phyloP scores from a whole-genome alignment of 2,113 vertebrate genomes.

The Anarrhichthys ocellatus region DNA sequence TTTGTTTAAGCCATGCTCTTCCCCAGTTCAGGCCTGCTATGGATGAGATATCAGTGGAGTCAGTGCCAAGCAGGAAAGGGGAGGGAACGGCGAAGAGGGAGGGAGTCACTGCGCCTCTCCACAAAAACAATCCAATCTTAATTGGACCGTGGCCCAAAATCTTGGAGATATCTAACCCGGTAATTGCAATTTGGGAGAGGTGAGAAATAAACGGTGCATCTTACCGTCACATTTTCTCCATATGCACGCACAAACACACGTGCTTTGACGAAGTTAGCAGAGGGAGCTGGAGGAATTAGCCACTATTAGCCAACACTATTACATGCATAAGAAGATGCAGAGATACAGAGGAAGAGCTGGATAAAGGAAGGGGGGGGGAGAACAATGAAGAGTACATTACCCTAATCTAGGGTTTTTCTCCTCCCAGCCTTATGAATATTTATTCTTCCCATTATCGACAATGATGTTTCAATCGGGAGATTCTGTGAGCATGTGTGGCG shows the following conservation, averaged over 20 bases:
- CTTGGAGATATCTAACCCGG: constrained; percentile 50
- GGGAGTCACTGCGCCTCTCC: constrained; percentile 28
- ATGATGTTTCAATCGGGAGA: constrained; percentile 77
- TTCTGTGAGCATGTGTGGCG: constrained; percentile 58
- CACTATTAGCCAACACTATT: constrained; percentile 59
- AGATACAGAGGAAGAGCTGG: constrained; percentile 37
- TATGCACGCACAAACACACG: not conserved
- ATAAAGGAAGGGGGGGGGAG: constrained; percentile 31
- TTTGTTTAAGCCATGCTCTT: constrained; percentile 74
- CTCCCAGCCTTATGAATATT: constrained; percentile 79
- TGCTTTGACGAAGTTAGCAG: constrained; percentile 69
- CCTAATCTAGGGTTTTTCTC: constrained; percentile 68
- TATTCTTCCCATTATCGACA: constrained; percentile 67
- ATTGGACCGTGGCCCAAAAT: constrained; percentile 67
- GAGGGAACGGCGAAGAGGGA: constrained; percentile 2
- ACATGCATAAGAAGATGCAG: constrained; percentile 64
- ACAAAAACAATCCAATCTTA: constrained; percentile 63
- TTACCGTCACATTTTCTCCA: constrained; percentile 4
- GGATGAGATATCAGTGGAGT: constrained; percentile 75
- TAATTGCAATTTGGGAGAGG: constrained; percentile 69
- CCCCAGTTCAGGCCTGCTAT: constrained; percentile 72
- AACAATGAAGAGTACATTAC: constrained; percentile 72
- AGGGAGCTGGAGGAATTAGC: constrained; percentile 64
- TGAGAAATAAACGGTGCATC: constrained; percentile 49
- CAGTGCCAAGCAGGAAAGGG: constrained; percentile 62